These are phyloP conservation scores for Ceratoteleas bidentatus DNA, from an alignment of 1,140 invertebrate genomes.

Conservation along the genomic window DNA sequence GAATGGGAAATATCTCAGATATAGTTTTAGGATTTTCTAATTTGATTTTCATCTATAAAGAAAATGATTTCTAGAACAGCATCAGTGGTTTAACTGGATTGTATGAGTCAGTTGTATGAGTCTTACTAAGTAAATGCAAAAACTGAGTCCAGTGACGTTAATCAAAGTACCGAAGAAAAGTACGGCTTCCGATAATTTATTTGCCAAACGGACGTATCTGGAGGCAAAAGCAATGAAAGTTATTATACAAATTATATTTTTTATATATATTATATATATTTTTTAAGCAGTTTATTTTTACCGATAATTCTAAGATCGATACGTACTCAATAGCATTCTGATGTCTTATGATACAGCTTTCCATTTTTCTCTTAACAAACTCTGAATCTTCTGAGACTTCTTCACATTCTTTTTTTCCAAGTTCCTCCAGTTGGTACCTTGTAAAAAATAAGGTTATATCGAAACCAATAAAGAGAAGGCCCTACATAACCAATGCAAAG, in stretches of 20 bases:
- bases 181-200: not conserved
- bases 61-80: not conserved
- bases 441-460: not conserved
- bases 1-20: not conserved
- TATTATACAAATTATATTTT: not conserved
- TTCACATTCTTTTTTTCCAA: not conserved
- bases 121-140: slow-evolving; percentile 1
- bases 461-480: not conserved
- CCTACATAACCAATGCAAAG: not conserved
- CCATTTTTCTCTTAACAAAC: not conserved
- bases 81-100: not conserved
- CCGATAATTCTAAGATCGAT: not conserved
- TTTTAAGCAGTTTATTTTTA: too few relatives aligned
- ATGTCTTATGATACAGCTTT: not conserved
- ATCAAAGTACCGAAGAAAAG: not conserved
- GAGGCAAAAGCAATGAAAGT: not conserved
- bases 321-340: slow-evolving; percentile 1
- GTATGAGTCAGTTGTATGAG: not conserved
- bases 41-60: not conserved
- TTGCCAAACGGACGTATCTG: not conserved
- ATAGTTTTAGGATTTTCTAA: not conserved
- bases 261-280: too few relatives aligned
- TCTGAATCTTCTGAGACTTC: not conserved
- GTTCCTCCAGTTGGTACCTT: not conserved
- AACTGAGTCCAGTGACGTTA: slow-evolving; percentile 2